phyloP scores from a whole-genome alignment of 2,113 vertebrate species.

The Maylandia zebra region DNA sequence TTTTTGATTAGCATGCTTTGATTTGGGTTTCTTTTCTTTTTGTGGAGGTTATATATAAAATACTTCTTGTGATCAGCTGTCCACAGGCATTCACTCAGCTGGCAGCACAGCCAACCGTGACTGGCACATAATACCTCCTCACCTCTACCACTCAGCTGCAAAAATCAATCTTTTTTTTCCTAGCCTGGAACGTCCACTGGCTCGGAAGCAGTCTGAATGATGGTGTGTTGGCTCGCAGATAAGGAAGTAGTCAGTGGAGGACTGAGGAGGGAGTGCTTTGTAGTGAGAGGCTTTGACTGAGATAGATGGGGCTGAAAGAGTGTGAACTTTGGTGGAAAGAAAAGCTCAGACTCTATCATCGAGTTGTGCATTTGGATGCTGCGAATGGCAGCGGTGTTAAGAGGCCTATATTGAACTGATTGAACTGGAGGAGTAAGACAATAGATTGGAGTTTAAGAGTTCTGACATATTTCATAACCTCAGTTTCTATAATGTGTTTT shows the following conservation, averaged over 20 bases:
- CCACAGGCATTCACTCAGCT: neutral
- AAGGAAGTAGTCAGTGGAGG: conserved; percentile 24
- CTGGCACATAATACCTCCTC: conserved; percentile 30
- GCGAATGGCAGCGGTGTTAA: neutral
- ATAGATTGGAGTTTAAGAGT: neutral
- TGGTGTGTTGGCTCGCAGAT: conserved; percentile 39
- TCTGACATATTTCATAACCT: neutral
- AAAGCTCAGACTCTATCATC: neutral
- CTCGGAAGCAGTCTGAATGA: conserved; percentile 28
- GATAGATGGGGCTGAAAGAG: conserved; percentile 32
- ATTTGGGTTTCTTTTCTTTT: neutral
- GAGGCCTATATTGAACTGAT: neutral
- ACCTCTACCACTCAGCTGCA: conserved; percentile 15
- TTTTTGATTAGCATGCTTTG: neutral
- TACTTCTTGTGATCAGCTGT: neutral
- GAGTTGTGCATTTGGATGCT: neutral
- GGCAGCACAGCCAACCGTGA: conserved; percentile 19
- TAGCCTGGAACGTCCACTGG: neutral
- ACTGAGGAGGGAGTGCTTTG: conserved; percentile 8
- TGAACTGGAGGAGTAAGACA: neutral
- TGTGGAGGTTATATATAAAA: neutral
- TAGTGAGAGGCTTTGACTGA: conserved; percentile 23
- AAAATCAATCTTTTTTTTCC: conserved; percentile 20
- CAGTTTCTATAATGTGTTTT: neutral
- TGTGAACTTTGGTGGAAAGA: neutral